Conservation (phyloP, 2,888 invertebrate genomes). For the Sympetrum striolatum region DNA sequence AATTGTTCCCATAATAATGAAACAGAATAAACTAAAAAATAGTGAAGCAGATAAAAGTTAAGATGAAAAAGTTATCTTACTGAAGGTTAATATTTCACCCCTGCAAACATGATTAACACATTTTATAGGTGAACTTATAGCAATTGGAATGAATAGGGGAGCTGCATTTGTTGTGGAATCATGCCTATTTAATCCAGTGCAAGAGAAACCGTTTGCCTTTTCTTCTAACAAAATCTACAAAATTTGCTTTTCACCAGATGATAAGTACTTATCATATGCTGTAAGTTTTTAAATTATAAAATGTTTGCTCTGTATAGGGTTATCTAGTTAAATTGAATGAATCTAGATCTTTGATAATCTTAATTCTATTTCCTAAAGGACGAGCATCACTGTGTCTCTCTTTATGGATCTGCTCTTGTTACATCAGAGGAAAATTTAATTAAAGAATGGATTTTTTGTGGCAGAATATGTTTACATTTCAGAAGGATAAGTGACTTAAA, state of each 20-base stretch:
- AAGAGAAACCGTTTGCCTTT: slow-evolving; percentile 61
- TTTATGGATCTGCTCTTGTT: slow-evolving; percentile 57
- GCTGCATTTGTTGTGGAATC: slow-evolving; percentile 68
- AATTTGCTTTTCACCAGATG: slow-evolving; percentile 64
- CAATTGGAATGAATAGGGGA: slow-evolving; percentile 68
- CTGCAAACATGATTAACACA: background rate
- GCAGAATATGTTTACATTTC: slow-evolving; percentile 69
- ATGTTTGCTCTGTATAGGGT: background rate
- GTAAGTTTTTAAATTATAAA: slow-evolving; percentile 58
- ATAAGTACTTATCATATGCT: slow-evolving; percentile 64
- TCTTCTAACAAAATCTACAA: slow-evolving; percentile 61
- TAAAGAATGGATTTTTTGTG: slow-evolving; percentile 63
- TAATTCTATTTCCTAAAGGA: slow-evolving; percentile 59
- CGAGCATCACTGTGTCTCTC: slow-evolving; percentile 61
- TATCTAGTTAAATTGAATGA: background rate
- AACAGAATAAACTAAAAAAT: too few relatives aligned
- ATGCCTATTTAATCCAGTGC: slow-evolving; percentile 62
- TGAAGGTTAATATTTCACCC: background rate
- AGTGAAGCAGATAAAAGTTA: too few relatives aligned
- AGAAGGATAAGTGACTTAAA: slow-evolving; percentile 65
- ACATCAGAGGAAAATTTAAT: slow-evolving; percentile 53
- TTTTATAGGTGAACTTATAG: slow-evolving; percentile 64
- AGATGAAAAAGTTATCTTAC: background rate
- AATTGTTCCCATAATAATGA: too few relatives aligned
- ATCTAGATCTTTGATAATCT: background rate